Percentiles rank a stretch among this genome's conserved stretches.
Evolutionary conservation across 2,797 vertebrate genomes (phyloP).

Genomic region (Sphaeramia orbicularis): DNA sequence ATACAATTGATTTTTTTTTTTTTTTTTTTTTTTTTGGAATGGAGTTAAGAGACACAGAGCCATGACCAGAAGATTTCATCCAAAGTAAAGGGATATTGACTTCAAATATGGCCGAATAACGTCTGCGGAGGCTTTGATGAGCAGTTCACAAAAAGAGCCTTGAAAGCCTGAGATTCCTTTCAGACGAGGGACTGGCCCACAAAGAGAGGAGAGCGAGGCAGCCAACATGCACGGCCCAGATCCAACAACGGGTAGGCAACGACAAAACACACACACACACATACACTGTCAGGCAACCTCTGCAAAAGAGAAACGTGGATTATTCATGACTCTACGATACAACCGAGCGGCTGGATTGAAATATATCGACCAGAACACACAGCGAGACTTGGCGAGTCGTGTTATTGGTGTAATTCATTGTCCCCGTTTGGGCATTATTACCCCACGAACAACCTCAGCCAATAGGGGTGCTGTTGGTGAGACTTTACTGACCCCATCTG

Average conservation of each 20-base stretch:
- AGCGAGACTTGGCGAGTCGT: conserved; percentile 6
- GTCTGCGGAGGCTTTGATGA: conserved; percentile 71
- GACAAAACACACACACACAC: conserved; percentile 13
- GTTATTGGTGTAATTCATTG: conserved; percentile 56
- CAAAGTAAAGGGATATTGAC: conserved; percentile 56
- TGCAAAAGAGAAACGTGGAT: too few relatives aligned
- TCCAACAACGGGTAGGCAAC: conserved; percentile 54
- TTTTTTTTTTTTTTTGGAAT: conserved; percentile 37
- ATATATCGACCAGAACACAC: conserved; percentile 47
- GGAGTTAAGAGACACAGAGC: conserved; percentile 31
- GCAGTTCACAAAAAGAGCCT: conserved; percentile 69
- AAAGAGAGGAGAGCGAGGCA: conserved; percentile 39
- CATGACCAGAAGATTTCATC: conserved; percentile 48
- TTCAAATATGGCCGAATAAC: conserved; percentile 66
- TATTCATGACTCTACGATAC: conserved; percentile 55
- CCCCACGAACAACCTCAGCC: conserved; percentile 52
- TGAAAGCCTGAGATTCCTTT: conserved; percentile 73
- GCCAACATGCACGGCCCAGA: conserved; percentile 74
- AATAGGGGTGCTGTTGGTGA: conserved; percentile 69
- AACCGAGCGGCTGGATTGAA: conserved; percentile 55
- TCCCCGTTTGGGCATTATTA: conserved; percentile 30
- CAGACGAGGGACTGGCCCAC: conserved; percentile 64
- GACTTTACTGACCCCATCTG: conserved; percentile 82
- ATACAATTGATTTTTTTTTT: too few relatives aligned
- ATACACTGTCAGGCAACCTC: too few relatives aligned